Conservation (phyloP, 2,797 vertebrate genomes). For the Pipistrellus nathusii region DNA sequence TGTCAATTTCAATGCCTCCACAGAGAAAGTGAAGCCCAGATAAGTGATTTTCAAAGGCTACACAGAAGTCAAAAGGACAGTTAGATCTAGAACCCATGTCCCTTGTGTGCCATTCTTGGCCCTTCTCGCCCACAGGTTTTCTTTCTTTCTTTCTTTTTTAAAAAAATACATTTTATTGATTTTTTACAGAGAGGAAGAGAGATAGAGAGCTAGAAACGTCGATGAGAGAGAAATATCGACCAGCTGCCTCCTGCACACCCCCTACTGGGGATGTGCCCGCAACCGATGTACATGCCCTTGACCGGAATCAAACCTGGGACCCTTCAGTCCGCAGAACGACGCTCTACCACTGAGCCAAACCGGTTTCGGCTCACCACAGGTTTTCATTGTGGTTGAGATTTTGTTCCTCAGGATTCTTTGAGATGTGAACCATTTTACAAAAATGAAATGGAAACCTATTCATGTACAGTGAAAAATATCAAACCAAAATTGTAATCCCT, state of each 20-base stretch:
- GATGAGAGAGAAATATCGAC: too few relatives aligned
- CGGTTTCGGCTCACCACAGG: not conserved
- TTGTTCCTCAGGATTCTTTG: not conserved
- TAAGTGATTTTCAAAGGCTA: not conserved
- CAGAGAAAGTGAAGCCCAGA: not conserved
- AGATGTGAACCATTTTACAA: not conserved
- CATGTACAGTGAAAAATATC: not conserved
- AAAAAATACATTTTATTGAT: too few relatives aligned
- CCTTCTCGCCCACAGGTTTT: not conserved
- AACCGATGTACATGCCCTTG: too few relatives aligned
- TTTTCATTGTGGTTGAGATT: not conserved
- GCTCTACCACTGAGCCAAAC: too few relatives aligned
- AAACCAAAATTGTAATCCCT: not conserved
- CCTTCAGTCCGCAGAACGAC: too few relatives aligned
- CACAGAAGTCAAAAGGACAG: not conserved
- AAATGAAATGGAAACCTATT: not conserved
- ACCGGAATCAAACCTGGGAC: too few relatives aligned
- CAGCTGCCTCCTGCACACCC: too few relatives aligned
- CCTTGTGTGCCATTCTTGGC: not conserved
- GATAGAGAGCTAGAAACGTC: too few relatives aligned
- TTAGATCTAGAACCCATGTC: not conserved
- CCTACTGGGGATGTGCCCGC: too few relatives aligned
- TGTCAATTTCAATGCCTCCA: not conserved
- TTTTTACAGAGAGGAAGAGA: too few relatives aligned
- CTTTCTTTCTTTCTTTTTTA: too few relatives aligned